phyloP scores from a whole-genome alignment of 2,888 invertebrate species.

The Patella pellucida region DNA sequence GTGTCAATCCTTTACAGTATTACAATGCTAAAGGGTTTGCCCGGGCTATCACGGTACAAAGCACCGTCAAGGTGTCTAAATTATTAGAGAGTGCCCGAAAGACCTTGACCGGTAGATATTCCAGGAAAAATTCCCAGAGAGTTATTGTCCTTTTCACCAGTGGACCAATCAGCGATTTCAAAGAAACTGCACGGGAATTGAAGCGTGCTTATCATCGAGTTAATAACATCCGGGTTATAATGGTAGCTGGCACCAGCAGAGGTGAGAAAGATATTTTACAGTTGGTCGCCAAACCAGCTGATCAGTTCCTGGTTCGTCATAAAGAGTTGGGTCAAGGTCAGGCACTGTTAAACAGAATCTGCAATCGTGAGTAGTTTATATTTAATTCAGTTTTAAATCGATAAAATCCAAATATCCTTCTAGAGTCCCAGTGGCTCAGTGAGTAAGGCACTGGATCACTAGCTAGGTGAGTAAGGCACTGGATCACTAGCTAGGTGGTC shows the following conservation, averaged over 20 bases:
- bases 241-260: conserved; percentile 19
- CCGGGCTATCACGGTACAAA: background rate
- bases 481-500: too few species aligned
- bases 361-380: conserved; percentile 11
- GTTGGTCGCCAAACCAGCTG: background rate
- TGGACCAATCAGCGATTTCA: conserved; percentile 25
- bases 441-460: too few species aligned
- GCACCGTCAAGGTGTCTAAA: background rate
- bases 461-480: too few species aligned
- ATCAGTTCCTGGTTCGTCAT: background rate
- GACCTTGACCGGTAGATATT: conserved; percentile 6
- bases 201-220: conserved; percentile 14
- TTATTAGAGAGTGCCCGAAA: conserved; percentile 11
- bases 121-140: background rate
- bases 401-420: too few species aligned
- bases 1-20: conserved; percentile 3
- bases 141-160: conserved; percentile 21
- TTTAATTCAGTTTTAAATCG: background rate
- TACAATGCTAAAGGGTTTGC: conserved; percentile 16
- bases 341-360: conserved; percentile 1
- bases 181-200: conserved; percentile 9
- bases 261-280: background rate
- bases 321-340: background rate
- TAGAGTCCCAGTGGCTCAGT: too few species aligned
- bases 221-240: conserved; percentile 10